Evolutionary conservation across 1,140 invertebrate genomes (phyloP).

Genomic region (Ostrea edulis): DNA sequence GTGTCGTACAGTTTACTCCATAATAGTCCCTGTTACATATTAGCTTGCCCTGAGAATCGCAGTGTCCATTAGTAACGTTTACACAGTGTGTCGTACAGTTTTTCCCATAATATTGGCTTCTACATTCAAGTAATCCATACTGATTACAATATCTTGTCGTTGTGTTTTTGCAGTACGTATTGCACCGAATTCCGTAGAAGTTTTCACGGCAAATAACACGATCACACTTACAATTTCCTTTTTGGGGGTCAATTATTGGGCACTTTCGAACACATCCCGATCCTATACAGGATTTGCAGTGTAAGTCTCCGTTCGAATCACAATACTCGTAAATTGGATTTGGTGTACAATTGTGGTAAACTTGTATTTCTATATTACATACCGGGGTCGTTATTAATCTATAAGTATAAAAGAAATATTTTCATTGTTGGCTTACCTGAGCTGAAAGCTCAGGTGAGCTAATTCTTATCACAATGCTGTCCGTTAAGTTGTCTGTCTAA

Average conservation of each 20-base stretch:
- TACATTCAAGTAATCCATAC: background rate
- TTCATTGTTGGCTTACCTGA: too few species aligned
- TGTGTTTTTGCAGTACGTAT: background rate
- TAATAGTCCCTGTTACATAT: background rate
- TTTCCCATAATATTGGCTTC: background rate
- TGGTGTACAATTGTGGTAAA: background rate
- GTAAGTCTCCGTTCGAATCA: background rate
- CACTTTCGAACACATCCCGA: background rate
- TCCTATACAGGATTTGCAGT: background rate
- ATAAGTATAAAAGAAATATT: too few species aligned
- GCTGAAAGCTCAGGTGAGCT: too few species aligned
- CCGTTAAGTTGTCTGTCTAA: too few species aligned
- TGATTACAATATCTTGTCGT: background rate
- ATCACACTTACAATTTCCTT: background rate
- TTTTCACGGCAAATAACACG: background rate
- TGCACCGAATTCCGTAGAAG: background rate
- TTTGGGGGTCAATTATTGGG: background rate
- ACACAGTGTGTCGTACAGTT: constrained; percentile 9
- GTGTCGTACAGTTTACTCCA: background rate
- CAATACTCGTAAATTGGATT: background rate
- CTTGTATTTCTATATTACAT: background rate
- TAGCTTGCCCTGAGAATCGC: background rate
- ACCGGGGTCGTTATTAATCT: too few species aligned
- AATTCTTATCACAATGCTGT: too few species aligned
- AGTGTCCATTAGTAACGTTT: background rate